phyloP scores from a whole-genome alignment of 1,140 invertebrate genomes.

The Orius laevigatus region DNA sequence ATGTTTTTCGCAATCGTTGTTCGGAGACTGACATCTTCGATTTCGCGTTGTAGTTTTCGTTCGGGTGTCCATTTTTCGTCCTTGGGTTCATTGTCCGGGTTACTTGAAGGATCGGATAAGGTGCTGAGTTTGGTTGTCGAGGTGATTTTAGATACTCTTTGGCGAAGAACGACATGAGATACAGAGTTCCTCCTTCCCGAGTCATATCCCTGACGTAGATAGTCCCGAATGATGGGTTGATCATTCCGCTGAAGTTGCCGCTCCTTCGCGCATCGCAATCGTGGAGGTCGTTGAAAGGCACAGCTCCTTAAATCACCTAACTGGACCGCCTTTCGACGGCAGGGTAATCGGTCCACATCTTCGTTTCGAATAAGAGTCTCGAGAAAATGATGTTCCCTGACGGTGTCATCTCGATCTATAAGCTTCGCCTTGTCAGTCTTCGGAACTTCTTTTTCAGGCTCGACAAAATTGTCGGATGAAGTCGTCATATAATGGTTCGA shows the following conservation, averaged over 20 bases:
- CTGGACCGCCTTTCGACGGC: background rate
- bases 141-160: background rate
- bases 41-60: conserved; percentile 2
- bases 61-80: background rate
- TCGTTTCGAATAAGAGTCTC: background rate
- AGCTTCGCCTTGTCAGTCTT: no score
- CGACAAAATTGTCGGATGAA: background rate
- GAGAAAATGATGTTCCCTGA: background rate
- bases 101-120: background rate
- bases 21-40: background rate
- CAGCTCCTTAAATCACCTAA: background rate
- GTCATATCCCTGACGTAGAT: background rate
- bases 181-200: background rate
- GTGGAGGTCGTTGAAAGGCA: background rate
- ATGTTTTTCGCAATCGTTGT: conserved; percentile 29
- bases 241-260: background rate
- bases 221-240: background rate
- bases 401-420: background rate
- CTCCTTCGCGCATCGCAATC: background rate
- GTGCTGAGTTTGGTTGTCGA: background rate
- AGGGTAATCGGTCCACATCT: background rate
- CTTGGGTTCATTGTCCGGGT: background rate
- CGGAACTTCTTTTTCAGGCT: background rate
- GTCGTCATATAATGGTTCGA: background rate
- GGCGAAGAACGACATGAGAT: background rate